Base-by-base conservation (phyloP, 1,140 invertebrate genomes). In the silkworm (Bombyx mori) region DNA sequence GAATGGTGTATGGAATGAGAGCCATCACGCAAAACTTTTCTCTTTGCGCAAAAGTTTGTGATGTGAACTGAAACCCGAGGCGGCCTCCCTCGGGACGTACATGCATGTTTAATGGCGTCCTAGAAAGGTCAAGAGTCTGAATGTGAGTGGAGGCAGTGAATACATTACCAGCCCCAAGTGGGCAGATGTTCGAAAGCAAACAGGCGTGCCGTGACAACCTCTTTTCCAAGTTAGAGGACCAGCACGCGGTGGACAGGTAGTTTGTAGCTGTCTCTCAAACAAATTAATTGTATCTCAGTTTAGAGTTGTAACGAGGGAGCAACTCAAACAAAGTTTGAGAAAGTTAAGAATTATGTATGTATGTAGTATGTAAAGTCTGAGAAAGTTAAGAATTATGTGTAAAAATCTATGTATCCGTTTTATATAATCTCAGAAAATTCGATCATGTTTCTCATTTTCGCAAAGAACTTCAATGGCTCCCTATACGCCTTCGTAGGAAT, bases 81-180 rank as follows among this genome's bases (percentile, higher is more conserved):
- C 63, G 64, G 60, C 52, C 65, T 73, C 77, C 75, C 75, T 66
- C 56, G 75, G 73, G 77, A 73, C 65, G 66, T 63, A 73, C 77
- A 80, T 85, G 75, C 77, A 85, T 80, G 73, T 81, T 83, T 83
- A 82, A 85, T 85, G 71, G 71, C 73, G 71, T 78, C 77, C 75
- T 79, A 79, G 69, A 77, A 77, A 81, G 80, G 82, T 85, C 80
- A 83, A 80, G 74, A 75, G 73, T 71, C 65, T 66, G 68, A 77
- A 68, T 79, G 70, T 66, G 63, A 71, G 70, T 69, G 68, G 66
- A 75, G 70, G 73, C 65, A 76, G 77, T 78, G 77, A 82, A 83
- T 82, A 80, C 73, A 82, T 82, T 77, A 82, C 69, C 72, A 75
- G 63, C 61, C 77, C 73, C 75, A 71, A 50, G 71, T 64, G 62